A percentile compares a stretch with the other conserved stretches of the same genome.
phyloP scores from a whole-genome alignment of 1,140 invertebrate genomes.

The Cryptotermes secundus region DNA sequence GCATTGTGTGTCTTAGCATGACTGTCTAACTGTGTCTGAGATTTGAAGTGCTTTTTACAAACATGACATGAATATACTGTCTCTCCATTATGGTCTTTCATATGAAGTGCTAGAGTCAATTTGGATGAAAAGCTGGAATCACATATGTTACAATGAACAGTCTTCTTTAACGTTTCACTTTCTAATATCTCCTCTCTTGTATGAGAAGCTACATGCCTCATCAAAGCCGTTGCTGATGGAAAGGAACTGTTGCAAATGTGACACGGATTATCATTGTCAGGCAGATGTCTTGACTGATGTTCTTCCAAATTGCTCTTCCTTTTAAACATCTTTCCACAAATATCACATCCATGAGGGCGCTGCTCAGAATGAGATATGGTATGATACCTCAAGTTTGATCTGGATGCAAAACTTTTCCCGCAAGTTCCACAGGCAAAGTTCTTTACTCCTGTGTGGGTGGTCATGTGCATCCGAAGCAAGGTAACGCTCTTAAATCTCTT shows the following conservation, averaged over 20 bases:
- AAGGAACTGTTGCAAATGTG: slow-evolving; percentile 26
- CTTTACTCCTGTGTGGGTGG: slow-evolving; percentile 16
- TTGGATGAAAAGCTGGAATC: slow-evolving; percentile 63
- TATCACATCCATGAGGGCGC: slow-evolving; percentile 55
- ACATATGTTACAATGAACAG: slow-evolving; percentile 48
- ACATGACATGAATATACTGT: slow-evolving; percentile 64
- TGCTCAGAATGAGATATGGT: slow-evolving; percentile 44
- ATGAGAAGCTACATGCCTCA: slow-evolving; percentile 12
- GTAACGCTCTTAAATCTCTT: not conserved
- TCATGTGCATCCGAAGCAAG: slow-evolving; percentile 8
- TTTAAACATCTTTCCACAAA: slow-evolving; percentile 47
- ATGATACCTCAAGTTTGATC: slow-evolving; percentile 25
- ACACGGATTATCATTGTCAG: slow-evolving; percentile 98
- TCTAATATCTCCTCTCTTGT: slow-evolving; percentile 67
- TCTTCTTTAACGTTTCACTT: slow-evolving; percentile 66
- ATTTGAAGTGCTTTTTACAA: slow-evolving; percentile 46
- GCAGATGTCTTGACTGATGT: slow-evolving; percentile 97
- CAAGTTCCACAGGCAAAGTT: slow-evolving; percentile 7
- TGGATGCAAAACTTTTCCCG: slow-evolving; percentile 18
- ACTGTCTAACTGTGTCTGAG: slow-evolving; percentile 34
- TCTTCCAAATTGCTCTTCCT: slow-evolving; percentile 73
- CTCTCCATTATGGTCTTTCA: slow-evolving; percentile 65
- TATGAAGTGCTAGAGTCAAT: slow-evolving; percentile 62
- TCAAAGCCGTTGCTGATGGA: not conserved
- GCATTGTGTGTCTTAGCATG: slow-evolving; percentile 63